A percentile compares a stretch with the other conserved stretches of the same genome.
Evolutionary conservation across 1,140 invertebrate genomes (phyloP).

Genomic region (Elymnias hypermnestra): DNA sequence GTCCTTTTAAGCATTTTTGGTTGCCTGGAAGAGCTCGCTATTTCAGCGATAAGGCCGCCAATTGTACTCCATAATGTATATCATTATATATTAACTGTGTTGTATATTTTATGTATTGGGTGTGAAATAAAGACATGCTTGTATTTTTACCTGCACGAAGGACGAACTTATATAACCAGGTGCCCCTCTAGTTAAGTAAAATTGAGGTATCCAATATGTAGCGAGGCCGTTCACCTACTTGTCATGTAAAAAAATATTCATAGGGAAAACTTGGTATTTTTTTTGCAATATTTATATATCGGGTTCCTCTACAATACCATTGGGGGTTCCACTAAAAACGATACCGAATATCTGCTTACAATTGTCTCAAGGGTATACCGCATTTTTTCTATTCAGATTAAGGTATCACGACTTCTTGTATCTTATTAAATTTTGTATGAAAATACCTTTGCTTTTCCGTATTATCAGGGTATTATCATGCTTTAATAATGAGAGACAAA

Average conservation of each 20-base stretch:
- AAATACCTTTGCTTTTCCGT: not conserved
- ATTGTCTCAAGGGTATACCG: not conserved
- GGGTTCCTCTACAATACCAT: not conserved
- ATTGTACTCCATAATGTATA: no score
- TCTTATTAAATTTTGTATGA: not conserved
- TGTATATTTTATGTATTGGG: no score
- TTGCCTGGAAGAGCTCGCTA: no score
- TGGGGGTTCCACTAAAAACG: not conserved
- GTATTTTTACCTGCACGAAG: no score
- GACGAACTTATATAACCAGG: no score
- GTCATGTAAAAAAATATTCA: not conserved
- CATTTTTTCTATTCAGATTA: not conserved
- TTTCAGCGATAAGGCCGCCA: no score
- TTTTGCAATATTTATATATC: not conserved
- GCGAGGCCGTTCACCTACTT: not conserved
- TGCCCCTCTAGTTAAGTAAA: not conserved
- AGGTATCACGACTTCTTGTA: not conserved
- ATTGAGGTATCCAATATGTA: not conserved
- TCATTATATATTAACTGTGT: no score
- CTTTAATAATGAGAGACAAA: no score
- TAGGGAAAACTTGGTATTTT: not conserved
- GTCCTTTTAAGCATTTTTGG: no score
- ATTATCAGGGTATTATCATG: no score
- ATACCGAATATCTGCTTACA: constrained; percentile 3
- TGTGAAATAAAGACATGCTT: no score